These are phyloP conservation scores for Romanogobio albipinnatus DNA, from an alignment of 2,113 vertebrate genomes.

Conservation along the genomic window DNA sequence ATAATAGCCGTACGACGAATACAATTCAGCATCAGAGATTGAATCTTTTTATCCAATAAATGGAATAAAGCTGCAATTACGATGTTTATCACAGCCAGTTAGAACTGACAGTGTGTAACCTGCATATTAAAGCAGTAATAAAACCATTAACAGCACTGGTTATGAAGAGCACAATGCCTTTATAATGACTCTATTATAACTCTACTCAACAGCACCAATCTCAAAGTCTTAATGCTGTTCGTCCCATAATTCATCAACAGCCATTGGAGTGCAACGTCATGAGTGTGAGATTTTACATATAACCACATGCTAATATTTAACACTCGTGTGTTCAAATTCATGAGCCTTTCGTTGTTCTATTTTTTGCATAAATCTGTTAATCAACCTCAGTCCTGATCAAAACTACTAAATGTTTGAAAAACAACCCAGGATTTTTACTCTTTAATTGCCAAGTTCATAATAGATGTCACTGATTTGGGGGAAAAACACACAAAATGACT, in stretches of 20 bases:
- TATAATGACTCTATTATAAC: neutral
- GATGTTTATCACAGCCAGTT: conserved; percentile 53
- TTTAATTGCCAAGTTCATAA: too few species aligned
- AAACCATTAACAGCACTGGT: neutral
- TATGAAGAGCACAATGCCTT: neutral
- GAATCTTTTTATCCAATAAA: conserved; percentile 69
- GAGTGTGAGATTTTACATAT: neutral
- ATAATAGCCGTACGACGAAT: conserved; percentile 66
- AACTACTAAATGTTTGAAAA: too few species aligned
- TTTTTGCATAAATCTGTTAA: too few species aligned
- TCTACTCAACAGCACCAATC: conserved; percentile 46
- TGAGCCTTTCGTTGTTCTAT: too few species aligned
- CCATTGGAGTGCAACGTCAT: neutral
- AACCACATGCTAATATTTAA: neutral
- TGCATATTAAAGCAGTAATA: conserved; percentile 17
- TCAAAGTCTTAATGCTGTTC: conserved; percentile 42
- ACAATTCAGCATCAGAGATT: conserved; percentile 60
- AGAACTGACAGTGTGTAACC: conserved; percentile 50
- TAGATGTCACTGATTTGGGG: too few species aligned
- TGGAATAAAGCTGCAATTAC: conserved; percentile 63
- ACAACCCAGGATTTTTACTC: too few species aligned
- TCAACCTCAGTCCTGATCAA: too few species aligned
- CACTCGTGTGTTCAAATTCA: too few species aligned
- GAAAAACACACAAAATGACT: too few species aligned
- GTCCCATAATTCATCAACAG: conserved; percentile 54